phyloP scores from a whole-genome alignment of 2,888 invertebrate species.

The Cistogaster globosa region DNA sequence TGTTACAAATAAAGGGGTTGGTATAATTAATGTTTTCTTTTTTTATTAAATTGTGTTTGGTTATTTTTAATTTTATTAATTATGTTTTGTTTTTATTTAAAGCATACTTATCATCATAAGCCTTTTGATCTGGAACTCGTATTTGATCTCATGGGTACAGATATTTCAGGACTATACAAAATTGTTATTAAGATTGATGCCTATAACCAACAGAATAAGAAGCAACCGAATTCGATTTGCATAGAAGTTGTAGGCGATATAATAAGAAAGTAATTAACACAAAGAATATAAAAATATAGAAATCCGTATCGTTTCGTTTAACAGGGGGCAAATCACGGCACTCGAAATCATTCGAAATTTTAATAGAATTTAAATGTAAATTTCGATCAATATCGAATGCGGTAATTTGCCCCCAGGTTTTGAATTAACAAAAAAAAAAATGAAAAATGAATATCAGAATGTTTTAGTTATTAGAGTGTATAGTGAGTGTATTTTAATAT shows the following conservation, averaged over 20 bases:
- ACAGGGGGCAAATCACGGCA: no score
- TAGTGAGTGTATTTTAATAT: no score
- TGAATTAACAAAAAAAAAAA: no score
- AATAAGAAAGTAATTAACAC: slow-evolving; percentile 23
- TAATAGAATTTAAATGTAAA: no score
- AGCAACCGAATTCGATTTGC: slow-evolving; percentile 50
- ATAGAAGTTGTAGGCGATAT: slow-evolving; percentile 51
- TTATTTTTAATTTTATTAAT: neutral
- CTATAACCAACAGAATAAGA: neutral
- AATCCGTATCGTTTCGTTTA: no score
- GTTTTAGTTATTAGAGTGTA: no score
- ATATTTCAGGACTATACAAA: slow-evolving; percentile 52
- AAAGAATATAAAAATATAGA: neutral
- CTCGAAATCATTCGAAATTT: no score
- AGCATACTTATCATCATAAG: slow-evolving; percentile 57
- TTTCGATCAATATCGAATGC: no score
- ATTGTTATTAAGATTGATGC: slow-evolving; percentile 50
- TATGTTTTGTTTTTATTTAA: neutral
- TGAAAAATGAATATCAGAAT: no score
- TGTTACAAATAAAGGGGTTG: slow-evolving; percentile 59
- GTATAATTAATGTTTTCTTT: neutral
- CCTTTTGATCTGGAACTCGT: slow-evolving; percentile 47
- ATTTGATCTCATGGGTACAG: slow-evolving; percentile 1
- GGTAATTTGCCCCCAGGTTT: no score
- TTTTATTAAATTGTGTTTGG: neutral